Evolutionary conservation across 2,797 vertebrate species (phyloP).

Genomic region (Heterohyrax brucei): DNA sequence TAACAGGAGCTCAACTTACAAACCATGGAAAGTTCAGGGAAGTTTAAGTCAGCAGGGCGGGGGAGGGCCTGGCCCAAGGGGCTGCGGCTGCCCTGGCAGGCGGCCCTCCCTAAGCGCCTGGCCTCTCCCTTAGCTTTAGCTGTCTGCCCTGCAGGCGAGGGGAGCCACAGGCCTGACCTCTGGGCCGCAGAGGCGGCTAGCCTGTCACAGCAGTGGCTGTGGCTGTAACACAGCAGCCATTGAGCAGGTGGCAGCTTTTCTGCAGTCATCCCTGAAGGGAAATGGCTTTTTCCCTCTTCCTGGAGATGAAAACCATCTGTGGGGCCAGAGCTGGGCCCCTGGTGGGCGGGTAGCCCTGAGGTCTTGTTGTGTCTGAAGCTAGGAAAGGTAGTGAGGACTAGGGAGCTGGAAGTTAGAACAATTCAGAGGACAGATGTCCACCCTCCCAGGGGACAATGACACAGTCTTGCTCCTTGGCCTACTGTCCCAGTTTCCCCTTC

Average conservation of each 20-base stretch:
- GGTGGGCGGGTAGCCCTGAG: fast-evolving
- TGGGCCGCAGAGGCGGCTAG: background rate
- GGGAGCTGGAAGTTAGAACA: slow-evolving; percentile 6
- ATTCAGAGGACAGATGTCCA: background rate
- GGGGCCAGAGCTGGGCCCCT: background rate
- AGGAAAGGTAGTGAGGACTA: background rate
- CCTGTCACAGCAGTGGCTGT: background rate
- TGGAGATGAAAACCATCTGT: slow-evolving; percentile 23
- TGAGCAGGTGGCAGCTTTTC: slow-evolving; percentile 63
- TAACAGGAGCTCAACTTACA: slow-evolving; percentile 82
- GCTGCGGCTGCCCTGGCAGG: slow-evolving; percentile 53
- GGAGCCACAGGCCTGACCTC: slow-evolving; percentile 14
- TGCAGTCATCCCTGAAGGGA: background rate
- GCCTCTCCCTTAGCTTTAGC: background rate
- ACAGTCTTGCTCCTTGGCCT: background rate
- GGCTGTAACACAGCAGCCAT: background rate
- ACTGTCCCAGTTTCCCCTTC: background rate
- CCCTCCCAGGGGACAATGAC: background rate
- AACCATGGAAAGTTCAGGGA: slow-evolving; percentile 84
- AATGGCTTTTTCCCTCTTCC: background rate
- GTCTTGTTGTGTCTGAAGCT: background rate
- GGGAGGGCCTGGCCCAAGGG: slow-evolving; percentile 69
- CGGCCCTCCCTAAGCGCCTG: background rate
- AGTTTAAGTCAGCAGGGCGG: slow-evolving; percentile 84
- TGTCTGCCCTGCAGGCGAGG: background rate